phyloP scores from a whole-genome alignment of 2,888 invertebrate species.

The Crepidodera aurea region DNA sequence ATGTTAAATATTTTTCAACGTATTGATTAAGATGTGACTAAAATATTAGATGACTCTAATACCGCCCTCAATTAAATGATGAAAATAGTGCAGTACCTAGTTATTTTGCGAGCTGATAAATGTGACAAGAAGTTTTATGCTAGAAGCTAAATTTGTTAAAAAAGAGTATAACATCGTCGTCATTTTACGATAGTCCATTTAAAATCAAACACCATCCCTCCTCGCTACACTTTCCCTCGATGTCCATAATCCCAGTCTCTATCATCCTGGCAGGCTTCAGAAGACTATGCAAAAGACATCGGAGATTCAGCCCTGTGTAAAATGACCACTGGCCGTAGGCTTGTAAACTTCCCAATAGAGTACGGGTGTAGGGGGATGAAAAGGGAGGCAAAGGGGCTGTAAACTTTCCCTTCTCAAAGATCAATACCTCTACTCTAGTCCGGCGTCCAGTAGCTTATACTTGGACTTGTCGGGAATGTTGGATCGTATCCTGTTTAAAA shows the following conservation, averaged over 20 bases:
- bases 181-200: too few species aligned
- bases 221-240: background rate
- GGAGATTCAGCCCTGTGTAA: constrained; percentile 57
- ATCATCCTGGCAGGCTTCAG: constrained; percentile 29
- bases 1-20: too few species aligned
- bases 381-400: constrained; percentile 57
- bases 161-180: too few species aligned
- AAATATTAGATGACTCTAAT: too few species aligned
- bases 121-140: too few species aligned
- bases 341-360: constrained; percentile 59
- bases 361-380: constrained; percentile 41
- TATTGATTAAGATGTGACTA: too few species aligned
- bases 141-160: too few species aligned
- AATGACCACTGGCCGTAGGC: constrained; percentile 63
- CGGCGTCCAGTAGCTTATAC: constrained; percentile 56
- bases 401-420: constrained; percentile 64
- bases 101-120: too few species aligned
- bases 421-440: constrained; percentile 63
- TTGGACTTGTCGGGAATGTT: constrained; percentile 45
- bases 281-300: constrained; percentile 57
- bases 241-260: constrained; percentile 6
- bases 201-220: background rate
- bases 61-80: too few species aligned
- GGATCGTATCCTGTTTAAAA: constrained; percentile 26
- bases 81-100: too few species aligned